phyloP scores from a whole-genome alignment of 2,888 invertebrate species.

The Drosophila mayaguana region DNA sequence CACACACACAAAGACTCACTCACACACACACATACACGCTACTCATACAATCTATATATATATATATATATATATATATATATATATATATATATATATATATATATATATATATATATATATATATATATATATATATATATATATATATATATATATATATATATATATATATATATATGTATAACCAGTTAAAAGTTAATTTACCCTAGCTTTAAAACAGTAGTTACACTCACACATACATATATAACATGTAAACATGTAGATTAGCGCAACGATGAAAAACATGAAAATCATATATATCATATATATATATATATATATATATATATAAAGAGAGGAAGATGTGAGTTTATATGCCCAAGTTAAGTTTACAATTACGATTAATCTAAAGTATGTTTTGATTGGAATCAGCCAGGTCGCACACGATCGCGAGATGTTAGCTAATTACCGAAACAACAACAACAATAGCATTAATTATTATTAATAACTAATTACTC shows the following conservation, averaged over 20 bases:
- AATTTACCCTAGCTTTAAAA: slow-evolving; percentile 53
- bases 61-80: slow-evolving; percentile 13
- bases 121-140: slow-evolving; percentile 43
- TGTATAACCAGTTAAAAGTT: slow-evolving; percentile 60
- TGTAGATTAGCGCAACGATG: slow-evolving; percentile 53
- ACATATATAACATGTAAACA: slow-evolving; percentile 16
- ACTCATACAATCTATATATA: slow-evolving; percentile 9
- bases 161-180: slow-evolving; percentile 27
- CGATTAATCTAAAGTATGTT: slow-evolving; percentile 51
- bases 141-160: background rate
- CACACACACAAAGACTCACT: slow-evolving; percentile 26
- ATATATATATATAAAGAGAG: slow-evolving; percentile 12
- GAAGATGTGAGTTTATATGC: slow-evolving; percentile 43
- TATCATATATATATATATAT: background rate
- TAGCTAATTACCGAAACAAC: slow-evolving; percentile 25
- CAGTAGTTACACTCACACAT: slow-evolving; percentile 24
- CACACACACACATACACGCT: slow-evolving; percentile 19
- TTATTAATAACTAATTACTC: slow-evolving; percentile 34
- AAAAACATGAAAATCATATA: slow-evolving; percentile 16
- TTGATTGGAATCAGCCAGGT: slow-evolving; percentile 47
- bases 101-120: slow-evolving; percentile 21
- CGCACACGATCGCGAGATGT: slow-evolving; percentile 37
- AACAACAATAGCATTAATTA: slow-evolving; percentile 47
- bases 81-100: slow-evolving; percentile 22
- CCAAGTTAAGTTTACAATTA: slow-evolving; percentile 72